phyloP scores from a whole-genome alignment of 2,797 vertebrate genomes.

The Hippopotamyrus pictus region DNA sequence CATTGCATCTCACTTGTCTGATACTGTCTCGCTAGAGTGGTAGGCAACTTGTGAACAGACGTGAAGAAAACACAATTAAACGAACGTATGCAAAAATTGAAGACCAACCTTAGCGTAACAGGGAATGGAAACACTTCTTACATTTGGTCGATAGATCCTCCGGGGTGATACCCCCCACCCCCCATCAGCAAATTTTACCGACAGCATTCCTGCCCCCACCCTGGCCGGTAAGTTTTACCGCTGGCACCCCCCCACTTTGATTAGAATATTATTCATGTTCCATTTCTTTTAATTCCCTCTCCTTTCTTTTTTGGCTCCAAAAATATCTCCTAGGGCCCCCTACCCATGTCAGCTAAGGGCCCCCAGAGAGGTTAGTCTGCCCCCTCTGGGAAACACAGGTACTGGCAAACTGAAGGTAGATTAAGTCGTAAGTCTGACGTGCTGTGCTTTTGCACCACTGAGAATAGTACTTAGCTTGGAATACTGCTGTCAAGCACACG shows the following conservation, averaged over 20 bases:
- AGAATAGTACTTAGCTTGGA: background rate
- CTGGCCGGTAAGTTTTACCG: background rate
- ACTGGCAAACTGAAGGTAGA: background rate
- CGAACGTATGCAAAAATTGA: background rate
- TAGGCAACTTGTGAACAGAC: background rate
- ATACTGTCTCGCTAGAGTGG: background rate
- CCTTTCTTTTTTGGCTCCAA: background rate
- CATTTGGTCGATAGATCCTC: background rate
- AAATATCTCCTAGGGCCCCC: background rate
- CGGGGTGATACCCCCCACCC: background rate
- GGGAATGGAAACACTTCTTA: background rate
- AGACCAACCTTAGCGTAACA: background rate
- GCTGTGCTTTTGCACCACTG: background rate
- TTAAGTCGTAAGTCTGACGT: background rate
- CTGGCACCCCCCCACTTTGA: background rate
- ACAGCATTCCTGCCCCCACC: background rate
- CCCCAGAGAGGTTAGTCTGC: background rate
- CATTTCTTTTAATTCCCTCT: background rate
- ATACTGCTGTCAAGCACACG: background rate
- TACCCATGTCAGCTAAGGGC: background rate
- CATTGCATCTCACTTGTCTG: background rate
- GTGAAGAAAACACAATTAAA: too few relatives aligned
- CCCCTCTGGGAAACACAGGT: background rate
- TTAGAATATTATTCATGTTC: background rate
- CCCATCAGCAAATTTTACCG: background rate